Percentiles rank a stretch among this genome's conserved stretches.
Evolutionary conservation across 2,888 invertebrate species (phyloP).

Genomic region (Pilophorus perplexus): DNA sequence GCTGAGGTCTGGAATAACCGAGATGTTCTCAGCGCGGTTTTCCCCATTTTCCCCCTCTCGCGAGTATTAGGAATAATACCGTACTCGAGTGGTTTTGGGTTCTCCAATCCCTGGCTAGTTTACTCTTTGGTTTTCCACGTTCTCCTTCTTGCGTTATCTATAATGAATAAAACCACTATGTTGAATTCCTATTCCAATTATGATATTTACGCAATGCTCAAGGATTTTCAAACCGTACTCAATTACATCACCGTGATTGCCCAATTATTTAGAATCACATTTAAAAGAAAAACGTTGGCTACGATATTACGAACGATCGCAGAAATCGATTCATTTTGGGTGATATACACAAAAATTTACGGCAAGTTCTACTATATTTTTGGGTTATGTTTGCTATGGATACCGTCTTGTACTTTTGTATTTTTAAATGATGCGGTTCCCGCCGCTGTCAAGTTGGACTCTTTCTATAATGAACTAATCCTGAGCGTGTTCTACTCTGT

Average conservation of each 20-base stretch:
- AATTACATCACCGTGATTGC: background rate
- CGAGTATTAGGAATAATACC: background rate
- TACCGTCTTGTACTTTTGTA: background rate
- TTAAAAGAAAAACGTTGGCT: background rate
- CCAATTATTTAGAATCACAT: background rate
- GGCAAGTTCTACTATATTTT: background rate
- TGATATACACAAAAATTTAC: conserved; percentile 4
- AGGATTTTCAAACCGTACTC: conserved; percentile 2
- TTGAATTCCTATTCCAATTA: background rate
- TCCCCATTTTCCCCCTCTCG: conserved; percentile 1
- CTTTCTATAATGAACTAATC: background rate
- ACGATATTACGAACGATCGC: background rate
- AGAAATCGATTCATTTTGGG: conserved; percentile 17
- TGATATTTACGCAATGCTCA: background rate
- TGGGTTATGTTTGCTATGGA: background rate
- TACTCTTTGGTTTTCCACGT: background rate
- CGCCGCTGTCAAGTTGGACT: background rate
- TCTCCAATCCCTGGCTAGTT: conserved; percentile 1
- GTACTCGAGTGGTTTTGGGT: background rate
- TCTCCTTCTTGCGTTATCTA: background rate
- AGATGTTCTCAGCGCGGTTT: background rate
- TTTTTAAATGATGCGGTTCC: background rate
- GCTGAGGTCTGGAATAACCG: background rate
- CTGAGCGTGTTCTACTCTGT: background rate
- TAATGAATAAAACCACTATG: background rate